Base-by-base conservation (phyloP, 2,797 vertebrate genomes). In the Takifugu rubripes region DNA sequence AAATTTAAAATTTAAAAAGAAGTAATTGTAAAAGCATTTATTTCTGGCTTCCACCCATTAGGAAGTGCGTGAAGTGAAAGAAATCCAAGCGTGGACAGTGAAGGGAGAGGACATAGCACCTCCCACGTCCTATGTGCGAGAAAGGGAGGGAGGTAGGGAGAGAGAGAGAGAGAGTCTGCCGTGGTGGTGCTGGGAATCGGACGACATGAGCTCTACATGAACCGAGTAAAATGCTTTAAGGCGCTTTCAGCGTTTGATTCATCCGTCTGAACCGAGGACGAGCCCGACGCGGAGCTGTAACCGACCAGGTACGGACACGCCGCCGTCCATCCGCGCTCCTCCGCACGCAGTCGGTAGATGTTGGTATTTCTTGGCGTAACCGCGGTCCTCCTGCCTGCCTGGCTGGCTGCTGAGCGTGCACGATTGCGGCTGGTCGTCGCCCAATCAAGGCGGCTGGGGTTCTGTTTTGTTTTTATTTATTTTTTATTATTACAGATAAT, bases 201-300 rank as follows among this genome's bases (percentile, higher is more conserved):
- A 78, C 82, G 84, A 85, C 81, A 89, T 87, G 85, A 86, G 87
- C 79, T 83, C 81, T 86, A 86, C 87, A 87, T 88, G 86, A 90
- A 84, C 75, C 81, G 63, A 76, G 74, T 78, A 90, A 89, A 89
- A 91, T 90, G 88, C 82, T 87, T 79, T 87, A 87, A 87, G 82
- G 84, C 79, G 81, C 81, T 78, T 70, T 83, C 73, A 63, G 77
- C 78, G 78, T 76, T 79, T 79, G 72, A 74, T 61, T 61, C 72
- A 86, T 61, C 81, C 70, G 65, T 78, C 59, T 74, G 17, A 83
- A 81, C 66, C 78, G 33, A 82, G 80, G 81, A 84, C 83, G 68
- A 85, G 75, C 77, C 84, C 57, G 77, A 84, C 81, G 82, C 86
- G 75, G 78, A 84, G 56, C 75, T 44, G 45, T 21, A 47, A 72